A percentile compares a stretch with the other conserved stretches of the same genome.
Evolutionary conservation across 2,113 vertebrate genomes (phyloP).

Genomic region (Otis tarda): DNA sequence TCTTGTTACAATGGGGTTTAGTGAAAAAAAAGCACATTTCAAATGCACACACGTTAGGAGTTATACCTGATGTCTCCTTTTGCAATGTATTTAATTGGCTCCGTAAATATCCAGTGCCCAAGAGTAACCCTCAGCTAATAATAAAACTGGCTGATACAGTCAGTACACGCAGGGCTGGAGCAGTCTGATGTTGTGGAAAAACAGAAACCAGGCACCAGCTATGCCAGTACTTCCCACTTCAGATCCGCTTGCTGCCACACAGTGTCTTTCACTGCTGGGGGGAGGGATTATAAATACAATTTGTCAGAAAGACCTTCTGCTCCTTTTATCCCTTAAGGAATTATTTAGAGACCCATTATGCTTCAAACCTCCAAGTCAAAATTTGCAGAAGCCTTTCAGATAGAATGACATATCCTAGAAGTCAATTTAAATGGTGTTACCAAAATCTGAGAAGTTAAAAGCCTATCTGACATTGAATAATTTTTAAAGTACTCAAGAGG

Average conservation of each 20-base stretch:
- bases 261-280: neutral
- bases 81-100: neutral
- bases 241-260: neutral
- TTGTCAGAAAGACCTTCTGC: neutral
- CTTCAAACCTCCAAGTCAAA: neutral
- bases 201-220: slow-evolving; percentile 4
- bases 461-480: neutral
- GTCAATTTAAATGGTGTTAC: neutral
- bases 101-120: neutral
- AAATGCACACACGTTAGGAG: neutral
- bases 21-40: neutral
- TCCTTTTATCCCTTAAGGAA: neutral
- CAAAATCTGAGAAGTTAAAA: neutral
- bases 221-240: neutral
- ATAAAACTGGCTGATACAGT: slow-evolving; percentile 17
- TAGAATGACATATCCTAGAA: neutral
- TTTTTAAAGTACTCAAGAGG: neutral
- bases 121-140: slow-evolving; percentile 36
- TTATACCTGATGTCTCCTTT: neutral
- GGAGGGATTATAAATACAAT: neutral
- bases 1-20: neutral
- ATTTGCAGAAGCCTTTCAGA: neutral
- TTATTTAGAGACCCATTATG: neutral
- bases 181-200: slow-evolving; percentile 41
- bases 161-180: slow-evolving; percentile 24